These are phyloP conservation scores for Brenthis daphne DNA, from an alignment of 2,888 invertebrate species.

Conservation along the genomic window DNA sequence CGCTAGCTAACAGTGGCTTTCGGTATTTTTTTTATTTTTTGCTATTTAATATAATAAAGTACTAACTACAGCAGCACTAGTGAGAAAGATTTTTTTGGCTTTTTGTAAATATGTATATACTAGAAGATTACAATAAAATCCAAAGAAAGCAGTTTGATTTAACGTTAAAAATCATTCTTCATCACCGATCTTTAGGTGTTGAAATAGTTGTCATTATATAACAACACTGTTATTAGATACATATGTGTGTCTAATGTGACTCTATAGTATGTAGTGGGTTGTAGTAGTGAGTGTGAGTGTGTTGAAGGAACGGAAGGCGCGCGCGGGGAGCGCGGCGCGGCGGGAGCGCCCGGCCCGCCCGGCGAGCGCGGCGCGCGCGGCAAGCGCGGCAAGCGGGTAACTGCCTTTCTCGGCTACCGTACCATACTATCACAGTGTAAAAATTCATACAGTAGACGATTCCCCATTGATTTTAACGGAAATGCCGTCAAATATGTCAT, in stretches of 20 bases:
- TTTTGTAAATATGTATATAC: not conserved
- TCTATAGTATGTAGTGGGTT: too few relatives aligned
- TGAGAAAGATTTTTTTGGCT: too few relatives aligned
- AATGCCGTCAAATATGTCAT: too few relatives aligned
- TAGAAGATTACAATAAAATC: not conserved
- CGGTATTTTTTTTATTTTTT: constrained; percentile 3
- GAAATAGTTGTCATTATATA: too few relatives aligned
- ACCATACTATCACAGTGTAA: constrained; percentile 17
- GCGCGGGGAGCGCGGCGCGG: constrained; percentile 91
- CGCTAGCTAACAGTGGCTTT: constrained; percentile 12
- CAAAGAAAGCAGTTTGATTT: not conserved
- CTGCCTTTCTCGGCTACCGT: constrained; percentile 26
- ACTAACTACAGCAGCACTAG: not conserved
- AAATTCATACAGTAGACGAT: too few relatives aligned
- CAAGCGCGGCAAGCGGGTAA: constrained; percentile 96
- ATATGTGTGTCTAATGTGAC: too few relatives aligned
- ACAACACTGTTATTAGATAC: too few relatives aligned
- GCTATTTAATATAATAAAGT: constrained; percentile 1
- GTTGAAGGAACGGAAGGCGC: constrained; percentile 83
- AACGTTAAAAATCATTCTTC: constrained; percentile 1
- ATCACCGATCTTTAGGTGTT: not conserved
- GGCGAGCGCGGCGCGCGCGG: constrained; percentile 96
- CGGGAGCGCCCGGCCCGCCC: constrained; percentile 89
- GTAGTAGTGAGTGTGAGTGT: constrained; percentile 34
- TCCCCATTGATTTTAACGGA: too few relatives aligned